Percentiles rank a stretch among this genome's conserved stretches.
These are phyloP conservation scores for Sciurus carolinensis DNA, from an alignment of 2,797 vertebrate genomes.

Conservation along the genomic window DNA sequence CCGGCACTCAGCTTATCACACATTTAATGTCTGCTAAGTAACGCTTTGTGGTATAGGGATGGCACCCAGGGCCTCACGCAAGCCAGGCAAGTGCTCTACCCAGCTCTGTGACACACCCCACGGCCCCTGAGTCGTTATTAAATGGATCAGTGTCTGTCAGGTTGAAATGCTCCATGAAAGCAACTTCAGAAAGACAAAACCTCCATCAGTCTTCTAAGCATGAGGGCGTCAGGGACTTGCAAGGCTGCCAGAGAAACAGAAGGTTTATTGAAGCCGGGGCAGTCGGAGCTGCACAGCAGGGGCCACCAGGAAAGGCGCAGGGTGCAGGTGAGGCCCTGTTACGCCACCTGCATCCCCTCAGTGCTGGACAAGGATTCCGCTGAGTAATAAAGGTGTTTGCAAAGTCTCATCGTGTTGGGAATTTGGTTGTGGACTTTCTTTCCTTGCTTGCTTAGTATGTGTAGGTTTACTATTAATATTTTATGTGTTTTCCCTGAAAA, in stretches of 20 bases:
- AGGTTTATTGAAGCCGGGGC: not conserved
- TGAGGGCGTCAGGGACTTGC: not conserved
- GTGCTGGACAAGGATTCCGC: too few species aligned
- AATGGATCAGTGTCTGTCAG: not conserved
- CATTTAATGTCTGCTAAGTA: too few species aligned
- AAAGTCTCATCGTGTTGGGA: too few species aligned
- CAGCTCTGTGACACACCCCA: not conserved
- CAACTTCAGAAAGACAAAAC: not conserved
- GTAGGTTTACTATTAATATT: too few species aligned
- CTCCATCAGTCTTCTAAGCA: not conserved
- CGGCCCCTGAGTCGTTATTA: not conserved
- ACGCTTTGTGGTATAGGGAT: not conserved
- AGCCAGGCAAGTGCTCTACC: not conserved
- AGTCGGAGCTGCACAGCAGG: not conserved
- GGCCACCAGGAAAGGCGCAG: rapidly evolving
- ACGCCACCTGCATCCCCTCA: too few species aligned
- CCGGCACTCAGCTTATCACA: not conserved
- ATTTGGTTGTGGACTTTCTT: too few species aligned
- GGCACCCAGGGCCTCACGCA: not conserved
- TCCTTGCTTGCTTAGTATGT: too few species aligned
- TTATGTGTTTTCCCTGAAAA: too few species aligned
- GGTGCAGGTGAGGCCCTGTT: too few species aligned
- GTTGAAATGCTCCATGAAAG: not conserved
- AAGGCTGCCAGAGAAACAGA: not conserved
- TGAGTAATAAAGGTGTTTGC: too few species aligned